These are phyloP conservation scores for Taphrorychus bicolor DNA, from an alignment of 2,888 invertebrate species.

Conservation along the genomic window DNA sequence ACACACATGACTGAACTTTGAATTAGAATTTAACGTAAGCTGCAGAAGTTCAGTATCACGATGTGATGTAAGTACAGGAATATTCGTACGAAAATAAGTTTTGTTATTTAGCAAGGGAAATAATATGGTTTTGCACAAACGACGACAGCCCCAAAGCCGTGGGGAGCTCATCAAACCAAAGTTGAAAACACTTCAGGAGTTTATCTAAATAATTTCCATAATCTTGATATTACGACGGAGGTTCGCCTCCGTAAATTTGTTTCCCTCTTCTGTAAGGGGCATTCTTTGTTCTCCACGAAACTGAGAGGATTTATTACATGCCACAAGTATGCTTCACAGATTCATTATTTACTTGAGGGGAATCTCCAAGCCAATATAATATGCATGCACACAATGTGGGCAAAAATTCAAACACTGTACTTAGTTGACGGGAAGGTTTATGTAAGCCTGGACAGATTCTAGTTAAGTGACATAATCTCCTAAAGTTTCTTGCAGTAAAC, in stretches of 20 bases:
- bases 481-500: conserved; percentile 12
- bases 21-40: too few species aligned
- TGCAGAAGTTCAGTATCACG: too few species aligned
- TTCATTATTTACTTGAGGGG: conserved; percentile 1
- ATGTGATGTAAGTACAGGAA: too few species aligned
- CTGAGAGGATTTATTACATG: not conserved
- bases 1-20: not conserved
- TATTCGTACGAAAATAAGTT: too few species aligned
- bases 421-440: not conserved
- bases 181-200: conserved; percentile 4
- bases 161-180: conserved; percentile 3
- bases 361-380: too few species aligned
- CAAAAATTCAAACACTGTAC: not conserved
- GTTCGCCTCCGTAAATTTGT: not conserved
- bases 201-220: conserved; percentile 31
- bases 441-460: conserved; percentile 5
- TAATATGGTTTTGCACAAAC: too few species aligned
- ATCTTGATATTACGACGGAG: conserved; percentile 18
- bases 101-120: too few species aligned
- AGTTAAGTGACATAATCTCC: conserved; percentile 16
- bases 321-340: not conserved
- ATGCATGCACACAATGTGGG: not conserved
- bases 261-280: not conserved
- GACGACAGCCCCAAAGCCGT: too few species aligned
- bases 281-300: not conserved